A percentile compares a stretch with the other conserved stretches of the same genome.
Evolutionary conservation across 53 echinoderm and acorn worm species (phyloP).

Genomic region (Paelopatides confundens): DNA sequence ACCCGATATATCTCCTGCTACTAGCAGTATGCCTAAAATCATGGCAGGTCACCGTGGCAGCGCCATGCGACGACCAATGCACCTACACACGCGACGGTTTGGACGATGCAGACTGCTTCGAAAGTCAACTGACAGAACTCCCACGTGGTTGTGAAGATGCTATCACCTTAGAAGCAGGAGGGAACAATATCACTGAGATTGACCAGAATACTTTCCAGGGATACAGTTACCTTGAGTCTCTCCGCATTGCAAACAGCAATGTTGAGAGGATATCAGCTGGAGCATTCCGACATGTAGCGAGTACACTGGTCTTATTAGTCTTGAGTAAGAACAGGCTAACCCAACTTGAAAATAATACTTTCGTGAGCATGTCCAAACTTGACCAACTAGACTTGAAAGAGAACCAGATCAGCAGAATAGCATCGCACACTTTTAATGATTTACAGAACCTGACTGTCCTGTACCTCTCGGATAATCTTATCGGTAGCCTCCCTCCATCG

Average conservation of each 20-base stretch:
- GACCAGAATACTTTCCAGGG: not conserved
- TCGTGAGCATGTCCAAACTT: not conserved
- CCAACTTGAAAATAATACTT: not conserved
- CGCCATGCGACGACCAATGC: not conserved
- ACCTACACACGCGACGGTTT: not conserved
- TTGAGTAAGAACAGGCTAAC: not conserved
- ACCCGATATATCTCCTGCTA: not conserved
- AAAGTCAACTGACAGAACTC: not conserved
- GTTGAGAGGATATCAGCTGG: not conserved
- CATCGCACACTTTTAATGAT: not conserved
- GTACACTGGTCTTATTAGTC: not conserved
- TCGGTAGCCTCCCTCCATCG: not conserved
- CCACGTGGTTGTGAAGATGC: slow-evolving; percentile 20
- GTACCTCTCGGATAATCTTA: not conserved
- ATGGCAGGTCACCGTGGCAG: not conserved
- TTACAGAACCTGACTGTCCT: not conserved
- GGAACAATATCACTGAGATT: not conserved
- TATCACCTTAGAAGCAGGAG: not conserved
- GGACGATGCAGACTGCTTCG: not conserved
- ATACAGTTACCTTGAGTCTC: not conserved
- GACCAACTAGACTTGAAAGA: not conserved
- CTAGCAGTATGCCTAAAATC: not conserved
- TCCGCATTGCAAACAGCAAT: not conserved
- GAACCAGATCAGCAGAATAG: not conserved
- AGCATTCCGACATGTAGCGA: not conserved